phyloP scores from a whole-genome alignment of 2,888 invertebrate species.

The Lasioglossum calceatum region DNA sequence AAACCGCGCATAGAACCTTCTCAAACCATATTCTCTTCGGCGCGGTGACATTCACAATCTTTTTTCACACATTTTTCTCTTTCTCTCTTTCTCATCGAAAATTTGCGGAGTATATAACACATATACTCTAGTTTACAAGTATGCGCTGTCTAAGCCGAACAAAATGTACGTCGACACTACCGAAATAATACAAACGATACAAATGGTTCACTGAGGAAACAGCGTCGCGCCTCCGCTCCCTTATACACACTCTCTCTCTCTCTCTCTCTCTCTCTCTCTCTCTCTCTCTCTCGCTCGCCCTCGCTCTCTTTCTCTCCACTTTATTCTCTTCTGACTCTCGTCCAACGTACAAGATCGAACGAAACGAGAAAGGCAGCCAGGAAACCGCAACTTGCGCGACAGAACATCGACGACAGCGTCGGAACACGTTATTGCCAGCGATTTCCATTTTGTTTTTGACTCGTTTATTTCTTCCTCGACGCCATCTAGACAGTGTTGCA shows the following conservation, averaged over 20 bases:
- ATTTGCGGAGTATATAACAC: conserved; percentile 21
- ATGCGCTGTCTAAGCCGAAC: conserved; percentile 46
- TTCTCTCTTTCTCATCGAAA: conserved; percentile 13
- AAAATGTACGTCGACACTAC: conserved; percentile 38
- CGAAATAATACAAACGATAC: conserved; percentile 38
- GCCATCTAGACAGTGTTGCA: neutral
- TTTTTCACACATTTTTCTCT: neutral
- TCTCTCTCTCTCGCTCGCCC: neutral
- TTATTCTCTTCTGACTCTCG: neutral
- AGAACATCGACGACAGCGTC: neutral
- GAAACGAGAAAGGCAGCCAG: conserved; percentile 36
- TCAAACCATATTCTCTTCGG: conserved; percentile 29
- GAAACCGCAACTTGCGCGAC: neutral
- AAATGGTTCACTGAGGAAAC: conserved; percentile 54
- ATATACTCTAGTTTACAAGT: conserved; percentile 30
- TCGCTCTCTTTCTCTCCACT: conserved; percentile 3
- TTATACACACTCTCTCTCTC: neutral
- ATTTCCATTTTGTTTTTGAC: neutral
- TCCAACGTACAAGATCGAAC: conserved; percentile 24
- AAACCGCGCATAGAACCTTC: conserved; percentile 29
- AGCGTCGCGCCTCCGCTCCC: conserved; percentile 7
- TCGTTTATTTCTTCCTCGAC: neutral
- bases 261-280: neutral
- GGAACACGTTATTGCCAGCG: neutral
- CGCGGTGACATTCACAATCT: conserved; percentile 13